These are phyloP conservation scores for Scylla paramamosain DNA, from an alignment of 1,140 invertebrate species.

Conservation along the genomic window DNA sequence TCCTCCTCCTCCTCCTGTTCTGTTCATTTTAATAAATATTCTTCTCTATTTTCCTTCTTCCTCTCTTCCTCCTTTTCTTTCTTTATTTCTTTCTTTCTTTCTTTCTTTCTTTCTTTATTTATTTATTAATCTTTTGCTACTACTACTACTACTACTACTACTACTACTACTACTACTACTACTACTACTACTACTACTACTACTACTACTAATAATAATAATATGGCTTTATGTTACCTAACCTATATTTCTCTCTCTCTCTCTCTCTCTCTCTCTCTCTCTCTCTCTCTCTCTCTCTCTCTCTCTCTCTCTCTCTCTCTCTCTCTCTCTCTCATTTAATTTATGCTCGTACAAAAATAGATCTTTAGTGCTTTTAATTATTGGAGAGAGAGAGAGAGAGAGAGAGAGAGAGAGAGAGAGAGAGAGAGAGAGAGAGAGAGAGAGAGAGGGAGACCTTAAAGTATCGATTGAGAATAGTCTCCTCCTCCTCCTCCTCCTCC, in stretches of 20 bases:
- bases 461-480: not conserved
- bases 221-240: no score
- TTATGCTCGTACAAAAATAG: no score
- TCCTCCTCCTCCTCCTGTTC: no score
- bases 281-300: no score
- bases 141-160: constrained; percentile 6
- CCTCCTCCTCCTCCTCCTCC: no score
- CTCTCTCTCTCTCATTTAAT: no score
- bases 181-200: constrained; percentile 6
- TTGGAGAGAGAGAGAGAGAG: not conserved
- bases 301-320: no score
- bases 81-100: not conserved
- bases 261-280: no score
- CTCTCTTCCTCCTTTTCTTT: not conserved
- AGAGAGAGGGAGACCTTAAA: not conserved
- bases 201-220: not conserved
- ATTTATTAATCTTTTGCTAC: not conserved
- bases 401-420: not conserved
- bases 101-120: not conserved
- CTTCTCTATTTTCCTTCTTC: not conserved
- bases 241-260: no score
- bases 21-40: no score
- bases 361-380: no score
- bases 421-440: not conserved
- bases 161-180: constrained; percentile 6